Base-by-base conservation (phyloP, 2,888 invertebrate species). In the Xiphydria camelus region DNA sequence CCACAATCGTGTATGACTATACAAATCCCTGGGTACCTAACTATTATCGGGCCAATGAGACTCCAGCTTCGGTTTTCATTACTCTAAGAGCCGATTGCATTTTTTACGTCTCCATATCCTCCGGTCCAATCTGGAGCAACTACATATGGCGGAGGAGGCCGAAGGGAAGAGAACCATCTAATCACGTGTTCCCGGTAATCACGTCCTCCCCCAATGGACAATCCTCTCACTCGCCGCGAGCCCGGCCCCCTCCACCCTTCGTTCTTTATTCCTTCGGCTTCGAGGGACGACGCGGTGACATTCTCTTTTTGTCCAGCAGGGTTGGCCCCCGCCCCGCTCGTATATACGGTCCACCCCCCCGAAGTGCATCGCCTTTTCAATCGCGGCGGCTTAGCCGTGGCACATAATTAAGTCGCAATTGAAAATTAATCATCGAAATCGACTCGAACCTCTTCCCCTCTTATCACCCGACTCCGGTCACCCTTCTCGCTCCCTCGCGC, bases 61-160 rank as follows among this genome's bases (percentile, higher is more conserved):
- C n/a, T n/a, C n/a, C n/a, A n/a, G n/a, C n/a, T n/a, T n/a, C n/a
- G 60, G 60, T 68, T 73, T 74, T 74, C 73, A 74, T 73, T 72
- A 73, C 66, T 62, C 67, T 71, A 73, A 74, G 70, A 73, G 73
- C 70, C 73, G 74, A 74, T 72, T 73, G 74, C 72, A 70, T 74
- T 74, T 74, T 74, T 73, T 74, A 69, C 64, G 64, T 68, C 61
- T 66, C 63, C 52, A 45, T 57, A 51, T 44, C 55, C 55, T 18
- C n/a, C 39, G 26, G 19, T 40, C 17, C 31, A 40, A 18, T 31
- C 19, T 18, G 18, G 15, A 7, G 10, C n/a, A n/a, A n/a, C n/a
- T n/a, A n/a, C n/a, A n/a, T n/a, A n/a, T n/a, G n/a, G n/a, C n/a
- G n/a, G n/a, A n/a, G n/a, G n/a, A n/a, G n/a, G n/a, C n/a, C n/a